phyloP scores from a whole-genome alignment of 2,797 vertebrate genomes.

The Macropus fuliginosus region DNA sequence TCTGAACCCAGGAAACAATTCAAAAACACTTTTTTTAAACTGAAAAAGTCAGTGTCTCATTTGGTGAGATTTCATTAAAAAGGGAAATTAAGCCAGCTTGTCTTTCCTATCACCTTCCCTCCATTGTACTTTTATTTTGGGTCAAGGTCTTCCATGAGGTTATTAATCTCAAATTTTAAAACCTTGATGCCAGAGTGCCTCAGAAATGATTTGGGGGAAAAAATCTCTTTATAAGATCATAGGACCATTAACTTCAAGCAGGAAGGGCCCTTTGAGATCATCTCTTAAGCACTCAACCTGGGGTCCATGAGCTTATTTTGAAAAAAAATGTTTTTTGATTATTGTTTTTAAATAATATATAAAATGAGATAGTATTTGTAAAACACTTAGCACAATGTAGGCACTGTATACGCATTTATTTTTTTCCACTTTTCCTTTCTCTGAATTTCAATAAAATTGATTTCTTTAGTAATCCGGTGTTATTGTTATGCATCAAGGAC shows the following conservation, averaged over 20 bases:
- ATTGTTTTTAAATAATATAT: background rate
- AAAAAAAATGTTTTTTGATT: background rate
- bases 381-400: background rate
- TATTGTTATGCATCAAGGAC: background rate
- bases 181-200: background rate
- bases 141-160: background rate
- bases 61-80: constrained; percentile 63
- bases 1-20: constrained; percentile 52
- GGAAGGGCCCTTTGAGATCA: background rate
- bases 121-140: constrained; percentile 40
- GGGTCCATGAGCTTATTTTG: background rate
- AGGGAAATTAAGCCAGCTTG: constrained; percentile 17
- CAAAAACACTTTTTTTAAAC: constrained; percentile 19
- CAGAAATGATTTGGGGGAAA: background rate
- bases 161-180: background rate
- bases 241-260: background rate
- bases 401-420: background rate
- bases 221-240: background rate
- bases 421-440: background rate
- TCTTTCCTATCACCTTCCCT: background rate
- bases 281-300: background rate
- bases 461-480: background rate
- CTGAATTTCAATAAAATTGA: background rate
- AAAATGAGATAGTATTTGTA: background rate
- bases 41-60: constrained; percentile 55